Evolutionary conservation across 2,888 invertebrate genomes (phyloP), one percentile per base, ranked within the genome.

Genomic region (Lasius platythorax): DNA sequence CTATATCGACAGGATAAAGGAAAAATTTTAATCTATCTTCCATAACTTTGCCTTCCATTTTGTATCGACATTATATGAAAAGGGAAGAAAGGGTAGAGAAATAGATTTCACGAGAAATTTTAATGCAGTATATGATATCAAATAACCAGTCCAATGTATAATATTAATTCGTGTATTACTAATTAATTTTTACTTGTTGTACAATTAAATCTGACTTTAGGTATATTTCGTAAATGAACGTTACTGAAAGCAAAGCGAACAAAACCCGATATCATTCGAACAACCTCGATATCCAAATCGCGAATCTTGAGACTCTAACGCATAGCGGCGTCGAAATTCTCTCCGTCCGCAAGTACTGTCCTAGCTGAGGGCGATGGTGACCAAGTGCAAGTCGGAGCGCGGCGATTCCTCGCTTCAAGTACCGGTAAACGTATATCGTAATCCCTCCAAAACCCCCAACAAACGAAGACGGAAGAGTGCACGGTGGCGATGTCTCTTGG

Each of bases 401-500:
- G 28, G 43, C 4, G n/a, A 53, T 8, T 53, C n/a, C 53, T 53
- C 53, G 53, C n/a, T 53, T 37, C 18, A 46, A 79, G 33, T 37
- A 46, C 12, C 23, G 12, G 58, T 30, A 30, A 78, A 33, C 33
- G 15, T 23, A 23, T 23, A 46, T 72, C 33, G 58, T 72, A 15
- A 58, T 70, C 23, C 23, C 15, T 15, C 6, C 33, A 8, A 40
- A 78, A 18, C 3, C 23, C 9, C 23, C 15, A 43, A 15, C 6
- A 11, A 68, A 58, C 30, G 18, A 72, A 72, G 58, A 37, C 18
- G 46, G 53, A 79, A 72, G 43, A 33, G 50, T 12, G 33, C 61
- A 46, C 46, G 58, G 6, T 46, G 46, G 23, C 72, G 33, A 61
- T 72, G 58, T 79, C 72, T 79, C 40, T 58, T 61, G 37, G 61